Evolutionary conservation across 2,797 vertebrate genomes (phyloP).

Genomic region (Aeoliscus strigatus): DNA sequence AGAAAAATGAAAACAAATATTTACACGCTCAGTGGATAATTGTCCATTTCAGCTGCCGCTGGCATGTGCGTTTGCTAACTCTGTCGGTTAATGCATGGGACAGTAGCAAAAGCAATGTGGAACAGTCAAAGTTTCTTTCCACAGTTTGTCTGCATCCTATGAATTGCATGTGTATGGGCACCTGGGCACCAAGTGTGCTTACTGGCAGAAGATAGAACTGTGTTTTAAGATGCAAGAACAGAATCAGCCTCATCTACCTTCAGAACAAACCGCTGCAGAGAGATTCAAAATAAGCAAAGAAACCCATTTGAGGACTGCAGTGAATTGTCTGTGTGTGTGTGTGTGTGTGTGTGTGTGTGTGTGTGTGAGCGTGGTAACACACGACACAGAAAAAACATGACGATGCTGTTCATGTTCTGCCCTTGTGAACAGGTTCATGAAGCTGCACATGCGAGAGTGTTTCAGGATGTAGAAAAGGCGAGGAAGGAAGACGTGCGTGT

Average conservation of each 20-base stretch:
- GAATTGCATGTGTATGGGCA: no score
- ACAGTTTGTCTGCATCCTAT: no score
- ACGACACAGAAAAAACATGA: neutral
- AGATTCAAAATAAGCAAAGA: conserved; percentile 16
- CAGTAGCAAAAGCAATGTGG: no score
- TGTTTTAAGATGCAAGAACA: no score
- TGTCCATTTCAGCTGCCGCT: no score
- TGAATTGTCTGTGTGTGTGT: conserved; percentile 31
- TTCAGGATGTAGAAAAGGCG: conserved; percentile 1
- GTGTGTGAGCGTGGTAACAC: neutral
- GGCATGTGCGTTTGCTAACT: no score
- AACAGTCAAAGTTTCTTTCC: no score
- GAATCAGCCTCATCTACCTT: conserved; percentile 17
- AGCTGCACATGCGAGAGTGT: conserved; percentile 10
- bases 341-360: conserved; percentile 3
- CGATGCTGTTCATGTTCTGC: conserved; percentile 13
- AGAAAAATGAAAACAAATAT: no score
- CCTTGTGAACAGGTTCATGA: conserved; percentile 21
- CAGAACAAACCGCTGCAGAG: conserved; percentile 24
- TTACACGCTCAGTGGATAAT: no score
- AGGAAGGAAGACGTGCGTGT: conserved; percentile 6
- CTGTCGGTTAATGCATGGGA: no score
- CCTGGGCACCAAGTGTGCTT: no score
- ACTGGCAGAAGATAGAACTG: neutral
- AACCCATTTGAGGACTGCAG: conserved; percentile 43